Conservation (phyloP, 2,797 vertebrate species). For the Bradypodion ventrale region DNA sequence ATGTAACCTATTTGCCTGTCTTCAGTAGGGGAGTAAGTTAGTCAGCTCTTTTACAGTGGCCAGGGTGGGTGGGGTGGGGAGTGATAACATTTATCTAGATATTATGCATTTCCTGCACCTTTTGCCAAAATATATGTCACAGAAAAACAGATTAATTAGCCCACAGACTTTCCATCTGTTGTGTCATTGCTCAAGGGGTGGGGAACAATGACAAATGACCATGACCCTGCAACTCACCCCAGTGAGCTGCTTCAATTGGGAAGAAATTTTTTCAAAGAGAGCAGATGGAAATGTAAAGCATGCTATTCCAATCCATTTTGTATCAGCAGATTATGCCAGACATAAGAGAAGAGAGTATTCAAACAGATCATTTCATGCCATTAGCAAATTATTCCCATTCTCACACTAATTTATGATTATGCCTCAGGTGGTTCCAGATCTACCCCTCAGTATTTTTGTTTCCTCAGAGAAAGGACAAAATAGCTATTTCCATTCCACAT, state of each 20-base stretch:
- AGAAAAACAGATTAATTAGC: constrained; percentile 49
- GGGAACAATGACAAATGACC: constrained; percentile 48
- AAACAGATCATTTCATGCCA: not conserved
- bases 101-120: constrained; percentile 1
- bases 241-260: constrained; percentile 21
- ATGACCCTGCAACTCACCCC: constrained; percentile 40
- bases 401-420: not conserved
- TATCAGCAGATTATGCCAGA: not conserved
- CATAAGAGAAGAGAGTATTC: constrained; percentile 4
- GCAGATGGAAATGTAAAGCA: not conserved
- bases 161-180: constrained; percentile 50
- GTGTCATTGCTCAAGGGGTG: constrained; percentile 31
- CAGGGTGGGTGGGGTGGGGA: not conserved
- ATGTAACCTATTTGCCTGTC: not conserved
- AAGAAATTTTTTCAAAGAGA: constrained; percentile 28
- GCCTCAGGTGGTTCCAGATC: not conserved
- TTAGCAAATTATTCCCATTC: not conserved
- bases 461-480: not conserved
- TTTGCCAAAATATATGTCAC: constrained; percentile 30
- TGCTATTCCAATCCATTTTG: constrained; percentile 17
- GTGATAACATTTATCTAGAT: constrained; percentile 20
- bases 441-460: not conserved
- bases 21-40: constrained; percentile 2
- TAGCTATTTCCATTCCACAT: not conserved
- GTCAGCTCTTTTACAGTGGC: constrained; percentile 18